Evolutionary conservation across 2,113 vertebrate genomes (phyloP).

Genomic region (Prolemur simus): DNA sequence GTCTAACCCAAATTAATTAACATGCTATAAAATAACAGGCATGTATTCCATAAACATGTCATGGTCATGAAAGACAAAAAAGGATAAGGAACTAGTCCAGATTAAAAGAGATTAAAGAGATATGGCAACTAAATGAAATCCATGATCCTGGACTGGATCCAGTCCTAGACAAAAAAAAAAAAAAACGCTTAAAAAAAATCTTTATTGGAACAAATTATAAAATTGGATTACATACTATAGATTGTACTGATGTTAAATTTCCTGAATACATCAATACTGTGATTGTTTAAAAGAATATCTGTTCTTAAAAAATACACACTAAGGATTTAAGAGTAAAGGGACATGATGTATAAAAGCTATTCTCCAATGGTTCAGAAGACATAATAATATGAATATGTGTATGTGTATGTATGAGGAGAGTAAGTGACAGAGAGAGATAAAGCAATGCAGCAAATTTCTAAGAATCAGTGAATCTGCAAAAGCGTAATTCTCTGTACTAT

Average conservation of each 20-base stretch:
- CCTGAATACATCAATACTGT: not conserved
- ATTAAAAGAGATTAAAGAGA: not conserved
- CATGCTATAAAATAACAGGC: not conserved
- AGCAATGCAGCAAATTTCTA: not conserved
- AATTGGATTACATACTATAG: not conserved
- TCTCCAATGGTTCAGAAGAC: slow-evolving; percentile 3
- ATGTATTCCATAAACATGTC: not conserved
- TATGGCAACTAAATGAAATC: not conserved
- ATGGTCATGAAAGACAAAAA: not conserved
- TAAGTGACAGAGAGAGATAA: not conserved
- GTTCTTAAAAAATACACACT: slow-evolving; percentile 16
- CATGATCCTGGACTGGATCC: not conserved
- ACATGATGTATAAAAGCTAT: not conserved
- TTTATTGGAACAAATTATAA: not conserved
- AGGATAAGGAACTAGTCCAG: slow-evolving; percentile 1
- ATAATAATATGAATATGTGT: not conserved
- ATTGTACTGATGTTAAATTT: not conserved
- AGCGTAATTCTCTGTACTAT: not conserved
- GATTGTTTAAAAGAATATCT: not conserved
- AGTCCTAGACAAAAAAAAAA: not conserved
- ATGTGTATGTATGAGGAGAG: not conserved
- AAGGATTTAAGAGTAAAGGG: not conserved
- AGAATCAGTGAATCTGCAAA: not conserved
- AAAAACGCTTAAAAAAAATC: not conserved
- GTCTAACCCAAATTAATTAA: not conserved